Conservation (phyloP, 2,888 invertebrate species). For the Melanchra persicariae region DNA sequence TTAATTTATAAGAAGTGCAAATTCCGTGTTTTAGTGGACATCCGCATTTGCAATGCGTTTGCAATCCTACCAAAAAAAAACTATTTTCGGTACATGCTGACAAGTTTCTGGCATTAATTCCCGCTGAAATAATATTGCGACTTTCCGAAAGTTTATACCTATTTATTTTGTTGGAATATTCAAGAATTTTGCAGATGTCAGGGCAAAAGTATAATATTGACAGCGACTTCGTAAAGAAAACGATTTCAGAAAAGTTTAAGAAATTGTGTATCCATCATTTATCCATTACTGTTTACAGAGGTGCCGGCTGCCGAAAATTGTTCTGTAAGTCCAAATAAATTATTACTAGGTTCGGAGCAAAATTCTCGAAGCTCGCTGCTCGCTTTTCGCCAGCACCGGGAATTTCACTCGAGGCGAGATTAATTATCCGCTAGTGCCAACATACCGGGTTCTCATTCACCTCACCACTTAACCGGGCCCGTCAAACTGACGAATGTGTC, state of each 20-base stretch:
- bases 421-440: constrained; percentile 49
- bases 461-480: constrained; percentile 42
- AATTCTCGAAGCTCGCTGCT: constrained; percentile 45
- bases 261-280: not conserved
- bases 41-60: no score
- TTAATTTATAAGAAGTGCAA: not conserved
- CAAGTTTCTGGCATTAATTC: not conserved
- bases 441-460: constrained; percentile 46
- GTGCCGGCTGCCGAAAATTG: constrained; percentile 15
- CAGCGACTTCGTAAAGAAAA: not conserved
- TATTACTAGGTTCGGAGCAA: constrained; percentile 23
- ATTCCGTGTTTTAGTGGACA: not conserved
- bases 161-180: not conserved
- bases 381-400: constrained; percentile 44
- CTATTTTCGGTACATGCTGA: not conserved
- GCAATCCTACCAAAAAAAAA: no score
- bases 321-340: constrained; percentile 28
- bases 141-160: no score
- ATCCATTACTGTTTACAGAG: not conserved
- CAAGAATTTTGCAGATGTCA: no score
- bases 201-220: not conserved
- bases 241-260: not conserved
- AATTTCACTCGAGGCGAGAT: constrained; percentile 56
- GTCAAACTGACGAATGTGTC: constrained; percentile 61
- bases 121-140: not conserved